Evolutionary conservation across 2,113 vertebrate species (phyloP).

Genomic region (Circaetus cinerascens): DNA sequence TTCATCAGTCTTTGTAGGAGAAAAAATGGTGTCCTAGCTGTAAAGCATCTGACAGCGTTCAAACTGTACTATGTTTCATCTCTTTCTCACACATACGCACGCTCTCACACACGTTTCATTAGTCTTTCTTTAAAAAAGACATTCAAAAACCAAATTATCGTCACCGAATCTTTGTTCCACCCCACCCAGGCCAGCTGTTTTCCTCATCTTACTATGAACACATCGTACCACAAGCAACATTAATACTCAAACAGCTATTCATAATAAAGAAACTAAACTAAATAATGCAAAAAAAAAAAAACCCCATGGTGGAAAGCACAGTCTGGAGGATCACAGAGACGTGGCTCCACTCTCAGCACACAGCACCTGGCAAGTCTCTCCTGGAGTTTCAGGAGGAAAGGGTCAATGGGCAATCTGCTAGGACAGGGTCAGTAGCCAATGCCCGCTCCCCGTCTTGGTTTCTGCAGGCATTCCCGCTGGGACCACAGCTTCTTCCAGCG

Average conservation of each 20-base stretch:
- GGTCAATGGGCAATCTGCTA: not conserved
- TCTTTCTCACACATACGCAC: not conserved
- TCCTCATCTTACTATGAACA: not conserved
- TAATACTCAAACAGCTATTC: not conserved
- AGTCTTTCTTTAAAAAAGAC: not conserved
- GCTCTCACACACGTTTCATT: not conserved
- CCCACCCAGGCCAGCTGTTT: not conserved
- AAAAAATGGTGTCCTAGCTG: slow-evolving; percentile 11
- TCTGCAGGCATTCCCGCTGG: not conserved
- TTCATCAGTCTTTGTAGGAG: slow-evolving; percentile 54
- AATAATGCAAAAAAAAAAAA: not conserved
- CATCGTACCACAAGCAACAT: not conserved
- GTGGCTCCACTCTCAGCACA: not conserved
- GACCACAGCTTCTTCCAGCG: not conserved
- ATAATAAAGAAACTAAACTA: not conserved
- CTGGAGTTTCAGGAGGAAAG: not conserved
- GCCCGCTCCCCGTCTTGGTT: not conserved
- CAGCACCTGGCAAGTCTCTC: not conserved
- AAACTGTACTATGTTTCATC: slow-evolving; percentile 1
- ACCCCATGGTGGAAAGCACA: not conserved
- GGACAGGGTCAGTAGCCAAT: too few species aligned
- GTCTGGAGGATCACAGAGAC: not conserved
- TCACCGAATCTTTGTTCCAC: not conserved
- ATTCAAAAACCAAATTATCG: not conserved
- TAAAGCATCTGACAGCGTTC: slow-evolving; percentile 35